Evolutionary conservation across 2,888 invertebrate genomes (phyloP).

Genomic region (Anagyrus pseudococci): DNA sequence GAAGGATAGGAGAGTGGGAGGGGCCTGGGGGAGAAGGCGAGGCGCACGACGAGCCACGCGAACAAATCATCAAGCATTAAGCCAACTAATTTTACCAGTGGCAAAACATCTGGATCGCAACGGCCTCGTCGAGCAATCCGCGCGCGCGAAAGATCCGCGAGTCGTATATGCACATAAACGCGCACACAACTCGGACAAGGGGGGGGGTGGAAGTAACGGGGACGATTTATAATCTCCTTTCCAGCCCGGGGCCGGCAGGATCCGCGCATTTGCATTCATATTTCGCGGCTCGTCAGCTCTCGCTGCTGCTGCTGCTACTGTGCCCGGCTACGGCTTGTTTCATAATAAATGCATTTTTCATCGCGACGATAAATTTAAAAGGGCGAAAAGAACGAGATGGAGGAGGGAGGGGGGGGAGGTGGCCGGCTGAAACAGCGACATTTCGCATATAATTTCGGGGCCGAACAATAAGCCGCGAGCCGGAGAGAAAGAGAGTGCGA

Average conservation of each 20-base stretch:
- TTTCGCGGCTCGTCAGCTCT: slow-evolving; percentile 29
- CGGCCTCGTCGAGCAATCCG: slow-evolving; percentile 23
- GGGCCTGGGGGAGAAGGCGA: background rate
- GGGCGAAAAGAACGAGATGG: background rate
- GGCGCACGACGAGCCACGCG: slow-evolving; percentile 31
- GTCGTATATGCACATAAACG: too few species aligned
- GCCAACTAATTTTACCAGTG: slow-evolving; percentile 54
- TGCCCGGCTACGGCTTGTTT: slow-evolving; percentile 18
- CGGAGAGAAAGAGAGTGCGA: slow-evolving; percentile 17
- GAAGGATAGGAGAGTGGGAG: slow-evolving; percentile 5
- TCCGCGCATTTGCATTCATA: slow-evolving; percentile 27
- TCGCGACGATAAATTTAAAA: slow-evolving; percentile 27
- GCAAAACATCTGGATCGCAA: slow-evolving; percentile 53
- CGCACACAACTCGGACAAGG: too few species aligned
- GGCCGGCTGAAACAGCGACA: background rate
- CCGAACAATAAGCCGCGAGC: slow-evolving; percentile 33
- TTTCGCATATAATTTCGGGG: slow-evolving; percentile 32
- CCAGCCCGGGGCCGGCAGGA: too few species aligned
- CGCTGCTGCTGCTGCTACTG: too few species aligned
- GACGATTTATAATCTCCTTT: too few species aligned
- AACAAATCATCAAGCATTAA: slow-evolving; percentile 57
- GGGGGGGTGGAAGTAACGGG: too few species aligned
- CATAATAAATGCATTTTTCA: slow-evolving; percentile 37
- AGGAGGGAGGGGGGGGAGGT: slow-evolving; percentile 5
- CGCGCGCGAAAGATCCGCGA: too few species aligned